Evolutionary conservation across 2,797 vertebrate genomes (phyloP), one percentile per base, ranked within the genome.

Genomic region (Sebastes iracundus): DNA sequence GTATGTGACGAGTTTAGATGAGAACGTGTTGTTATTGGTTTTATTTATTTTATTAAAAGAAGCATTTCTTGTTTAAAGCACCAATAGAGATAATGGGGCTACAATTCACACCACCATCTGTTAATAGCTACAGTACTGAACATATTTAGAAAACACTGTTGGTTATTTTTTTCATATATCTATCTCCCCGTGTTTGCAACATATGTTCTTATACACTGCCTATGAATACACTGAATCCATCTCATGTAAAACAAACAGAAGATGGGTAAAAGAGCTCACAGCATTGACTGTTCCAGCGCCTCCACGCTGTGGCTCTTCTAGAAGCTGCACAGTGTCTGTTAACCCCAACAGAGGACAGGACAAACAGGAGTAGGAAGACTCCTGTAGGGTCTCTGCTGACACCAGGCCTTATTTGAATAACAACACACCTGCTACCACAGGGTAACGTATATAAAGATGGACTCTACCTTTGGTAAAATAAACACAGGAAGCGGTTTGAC

Each of bases 311-410:
- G 71, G 92, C 66, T 88, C 69, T 84, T 93, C 94, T 94, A 79
- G 93, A 95, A 94, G 78, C 84, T 69, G 60, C 56, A 30, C 80
- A 79, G 72, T 73, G 70, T 78, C 63, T 63, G 63, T 82, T 59
- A 58, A 62, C 77, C 58, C 58, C 58, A 69, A 84, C 84, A 90
- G 68, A 66, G 78, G 52, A 80, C 59, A 22, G 42, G 63, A 82
- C 64, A 71, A 86, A 86, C 84, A 82, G 72, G 72, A 82, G 77
- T 55, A 72, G 78, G 87, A 90, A 84, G 90, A 88, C 90, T 89
- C 87, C 68, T 93, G 83, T 84, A 81, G 79, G 33, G 81, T 93
- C 93, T 92, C 38, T 95, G 94, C 94, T 95, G 94, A 95, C 92
- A 80, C 20, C 64, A 79, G 67, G 68, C 38, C 70, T 88, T 64